Percentiles rank a stretch among this genome's conserved stretches.
Conservation (phyloP, 2,888 invertebrate species). For the Drosophila testacea region DNA sequence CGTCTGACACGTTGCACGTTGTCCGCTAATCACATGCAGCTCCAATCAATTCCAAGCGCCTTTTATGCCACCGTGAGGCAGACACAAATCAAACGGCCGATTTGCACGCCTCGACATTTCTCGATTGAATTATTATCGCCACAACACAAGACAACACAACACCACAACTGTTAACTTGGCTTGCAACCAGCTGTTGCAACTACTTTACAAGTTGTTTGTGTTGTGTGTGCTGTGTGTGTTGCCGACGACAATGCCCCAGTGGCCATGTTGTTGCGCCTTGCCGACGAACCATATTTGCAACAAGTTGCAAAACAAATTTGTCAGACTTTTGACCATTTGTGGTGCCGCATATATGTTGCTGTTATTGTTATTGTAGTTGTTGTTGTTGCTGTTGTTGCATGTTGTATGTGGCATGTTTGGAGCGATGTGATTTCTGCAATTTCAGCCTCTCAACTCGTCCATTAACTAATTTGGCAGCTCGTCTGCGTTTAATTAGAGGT, state of each 20-base stretch:
- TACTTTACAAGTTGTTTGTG: constrained; percentile 17
- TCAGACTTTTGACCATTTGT: constrained; percentile 74
- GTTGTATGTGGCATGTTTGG: constrained; percentile 37
- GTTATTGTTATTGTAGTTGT: constrained; percentile 40
- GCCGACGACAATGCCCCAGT: constrained; percentile 56
- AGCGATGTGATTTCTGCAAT: constrained; percentile 48
- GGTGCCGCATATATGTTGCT: constrained; percentile 46
- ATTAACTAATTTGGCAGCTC: constrained; percentile 79
- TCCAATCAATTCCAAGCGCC: constrained; percentile 78
- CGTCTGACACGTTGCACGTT: constrained; percentile 19
- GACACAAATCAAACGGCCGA: constrained; percentile 67
- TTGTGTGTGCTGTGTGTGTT: constrained; percentile 16
- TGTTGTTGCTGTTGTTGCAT: constrained; percentile 28
- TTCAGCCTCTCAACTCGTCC: constrained; percentile 45
- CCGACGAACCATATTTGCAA: constrained; percentile 51
- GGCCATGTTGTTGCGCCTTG: constrained; percentile 46
- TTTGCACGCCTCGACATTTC: constrained; percentile 81
- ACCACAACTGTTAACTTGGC: constrained; percentile 30
- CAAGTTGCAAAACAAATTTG: constrained; percentile 80
- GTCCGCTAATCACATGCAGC: constrained; percentile 73
- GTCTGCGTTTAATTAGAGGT: constrained; percentile 75
- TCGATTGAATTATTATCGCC: constrained; percentile 79
- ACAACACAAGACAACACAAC: constrained; percentile 1
- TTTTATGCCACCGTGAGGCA: constrained; percentile 65
- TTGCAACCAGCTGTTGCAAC: constrained; percentile 16